Conservation (phyloP, 2,797 vertebrate genomes). For the Epinephelus malabaricus region DNA sequence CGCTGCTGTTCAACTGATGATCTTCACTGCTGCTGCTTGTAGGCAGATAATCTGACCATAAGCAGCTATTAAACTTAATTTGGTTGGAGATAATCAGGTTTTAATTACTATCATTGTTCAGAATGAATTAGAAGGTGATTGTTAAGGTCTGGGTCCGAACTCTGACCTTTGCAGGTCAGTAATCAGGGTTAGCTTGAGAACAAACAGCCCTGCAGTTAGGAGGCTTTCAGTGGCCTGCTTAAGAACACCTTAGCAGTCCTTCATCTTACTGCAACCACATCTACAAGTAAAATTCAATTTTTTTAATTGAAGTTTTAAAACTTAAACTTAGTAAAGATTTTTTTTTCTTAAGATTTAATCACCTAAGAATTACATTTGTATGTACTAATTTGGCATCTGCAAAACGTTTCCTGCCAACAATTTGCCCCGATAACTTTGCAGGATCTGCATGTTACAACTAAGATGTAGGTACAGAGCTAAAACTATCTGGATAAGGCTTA, state of each 20-base stretch:
- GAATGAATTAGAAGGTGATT: not conserved
- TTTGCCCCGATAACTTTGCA: no score
- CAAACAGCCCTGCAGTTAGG: not conserved
- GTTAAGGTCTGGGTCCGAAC: not conserved
- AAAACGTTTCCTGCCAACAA: not conserved
- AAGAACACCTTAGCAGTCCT: no score
- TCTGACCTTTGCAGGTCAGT: not conserved
- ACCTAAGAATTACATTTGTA: not conserved
- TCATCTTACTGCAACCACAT: not conserved
- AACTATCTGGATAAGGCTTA: no score
- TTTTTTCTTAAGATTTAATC: not conserved
- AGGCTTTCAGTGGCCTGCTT: not conserved
- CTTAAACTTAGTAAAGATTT: no score
- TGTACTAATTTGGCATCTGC: not conserved
- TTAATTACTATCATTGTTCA: not conserved
- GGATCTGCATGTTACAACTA: no score
- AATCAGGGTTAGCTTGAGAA: not conserved
- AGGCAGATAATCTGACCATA: not conserved
- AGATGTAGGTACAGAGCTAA: no score
- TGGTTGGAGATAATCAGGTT: not conserved
- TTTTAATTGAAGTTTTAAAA: not conserved
- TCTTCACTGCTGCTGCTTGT: not conserved
- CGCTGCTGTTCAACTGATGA: constrained; percentile 3
- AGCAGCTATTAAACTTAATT: not conserved
- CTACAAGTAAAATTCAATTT: not conserved